These are phyloP conservation scores for Cladorhizidae sp. DNA, from an alignment of 37 sponge, comb jelly and placozoan species.

Conservation along the genomic window DNA sequence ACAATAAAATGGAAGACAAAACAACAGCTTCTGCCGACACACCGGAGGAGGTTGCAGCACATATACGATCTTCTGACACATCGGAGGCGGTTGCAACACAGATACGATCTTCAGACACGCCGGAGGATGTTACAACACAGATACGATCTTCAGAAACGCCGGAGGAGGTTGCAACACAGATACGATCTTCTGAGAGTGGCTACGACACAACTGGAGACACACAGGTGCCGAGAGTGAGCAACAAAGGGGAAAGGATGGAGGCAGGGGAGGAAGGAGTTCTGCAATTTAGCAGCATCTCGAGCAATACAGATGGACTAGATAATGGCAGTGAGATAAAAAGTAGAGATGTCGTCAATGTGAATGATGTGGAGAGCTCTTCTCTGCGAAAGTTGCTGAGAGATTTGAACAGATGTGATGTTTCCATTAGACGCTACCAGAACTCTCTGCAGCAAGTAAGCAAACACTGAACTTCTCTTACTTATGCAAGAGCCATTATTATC, in stretches of 20 bases:
- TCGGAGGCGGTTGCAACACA: no score
- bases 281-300: neutral
- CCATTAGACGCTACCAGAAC: slow-evolving; percentile 53
- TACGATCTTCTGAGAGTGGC: slow-evolving; percentile 40
- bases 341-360: neutral
- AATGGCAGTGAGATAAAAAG: neutral
- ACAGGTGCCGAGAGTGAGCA: neutral
- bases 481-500: no score
- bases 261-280: no score
- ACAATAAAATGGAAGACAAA: slow-evolving; percentile 12
- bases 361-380: neutral
- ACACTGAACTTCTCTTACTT: neutral
- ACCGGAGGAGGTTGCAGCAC: slow-evolving; percentile 1
- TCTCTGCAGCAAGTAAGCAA: slow-evolving; percentile 47
- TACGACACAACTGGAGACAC: slow-evolving; percentile 27
- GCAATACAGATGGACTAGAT: no score
- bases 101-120: slow-evolving; percentile 1
- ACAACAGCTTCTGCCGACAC: slow-evolving; percentile 1
- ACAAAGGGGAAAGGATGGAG: neutral
- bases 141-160: no score
- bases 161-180: no score
- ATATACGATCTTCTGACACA: no score
- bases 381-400: slow-evolving; percentile 60
- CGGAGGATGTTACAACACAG: neutral
- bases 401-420: slow-evolving; percentile 65